These are phyloP conservation scores for Sebastiscus albofasciatus DNA, from an alignment of 2,797 vertebrate genomes.

Conservation along the genomic window DNA sequence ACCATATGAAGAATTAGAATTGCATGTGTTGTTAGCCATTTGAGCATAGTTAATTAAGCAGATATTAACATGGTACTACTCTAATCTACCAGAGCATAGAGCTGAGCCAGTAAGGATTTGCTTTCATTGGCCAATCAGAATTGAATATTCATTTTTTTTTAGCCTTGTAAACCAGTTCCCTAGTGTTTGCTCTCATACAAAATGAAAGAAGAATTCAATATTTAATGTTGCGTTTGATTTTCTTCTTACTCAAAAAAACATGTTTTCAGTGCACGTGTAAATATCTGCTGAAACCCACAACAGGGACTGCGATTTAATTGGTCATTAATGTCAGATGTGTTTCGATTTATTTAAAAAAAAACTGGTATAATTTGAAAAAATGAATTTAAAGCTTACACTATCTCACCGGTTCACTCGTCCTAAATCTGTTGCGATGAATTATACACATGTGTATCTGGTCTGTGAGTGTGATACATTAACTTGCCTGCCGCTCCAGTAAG, in stretches of 20 bases:
- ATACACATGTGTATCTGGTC: constrained; percentile 46
- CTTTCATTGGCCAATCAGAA: constrained; percentile 15
- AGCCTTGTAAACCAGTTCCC: constrained; percentile 9
- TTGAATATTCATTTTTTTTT: constrained; percentile 9
- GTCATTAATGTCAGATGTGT: background rate
- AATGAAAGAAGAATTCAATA: constrained; percentile 33
- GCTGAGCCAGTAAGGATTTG: background rate
- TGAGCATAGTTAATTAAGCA: background rate
- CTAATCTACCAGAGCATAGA: background rate
- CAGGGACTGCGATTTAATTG: background rate
- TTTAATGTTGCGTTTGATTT: constrained; percentile 37
- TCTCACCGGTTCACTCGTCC: constrained; percentile 18
- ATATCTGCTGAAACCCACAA: constrained; percentile 5
- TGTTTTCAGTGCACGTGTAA: constrained; percentile 4
- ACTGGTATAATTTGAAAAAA: background rate
- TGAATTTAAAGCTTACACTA: background rate
- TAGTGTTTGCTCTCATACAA: constrained; percentile 28
- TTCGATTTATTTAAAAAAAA: constrained; percentile 13
- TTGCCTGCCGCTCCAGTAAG: constrained; percentile 39
- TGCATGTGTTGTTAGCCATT: background rate
- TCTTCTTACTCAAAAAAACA: background rate
- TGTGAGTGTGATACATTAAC: constrained; percentile 38
- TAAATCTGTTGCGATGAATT: constrained; percentile 59
- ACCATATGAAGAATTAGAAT: background rate
- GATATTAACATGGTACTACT: background rate